Conservation (phyloP, 1,140 invertebrate species). For the Chlorops oryzae region DNA sequence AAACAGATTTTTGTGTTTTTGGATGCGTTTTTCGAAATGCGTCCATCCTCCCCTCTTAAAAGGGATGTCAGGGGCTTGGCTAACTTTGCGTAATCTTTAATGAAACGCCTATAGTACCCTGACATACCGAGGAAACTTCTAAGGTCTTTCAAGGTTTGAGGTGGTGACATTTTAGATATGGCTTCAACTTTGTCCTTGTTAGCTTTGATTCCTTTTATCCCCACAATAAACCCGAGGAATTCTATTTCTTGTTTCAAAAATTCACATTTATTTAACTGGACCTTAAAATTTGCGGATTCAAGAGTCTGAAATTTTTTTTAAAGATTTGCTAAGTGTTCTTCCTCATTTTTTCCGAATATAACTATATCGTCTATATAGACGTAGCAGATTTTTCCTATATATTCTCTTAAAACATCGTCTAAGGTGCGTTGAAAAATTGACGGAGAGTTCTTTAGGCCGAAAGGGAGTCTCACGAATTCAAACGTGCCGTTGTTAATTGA, state of each 20-base stretch:
- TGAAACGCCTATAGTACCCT: slow-evolving; percentile 38
- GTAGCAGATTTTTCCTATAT: slow-evolving; percentile 5
- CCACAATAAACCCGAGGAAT: slow-evolving; percentile 14
- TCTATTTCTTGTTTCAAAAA: slow-evolving; percentile 32
- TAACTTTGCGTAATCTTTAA: slow-evolving; percentile 30
- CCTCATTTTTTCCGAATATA: too few relatives aligned
- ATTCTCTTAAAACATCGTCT: slow-evolving; percentile 10
- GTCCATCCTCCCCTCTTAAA: slow-evolving; percentile 9
- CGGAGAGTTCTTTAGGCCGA: slow-evolving; percentile 8
- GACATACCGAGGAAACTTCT: slow-evolving; percentile 22
- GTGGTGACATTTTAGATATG: slow-evolving; percentile 1
- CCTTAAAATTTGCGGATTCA: too few relatives aligned
- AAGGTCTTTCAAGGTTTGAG: slow-evolving; percentile 6
- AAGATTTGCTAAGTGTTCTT: too few relatives aligned
- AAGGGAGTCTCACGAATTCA: slow-evolving; percentile 7
- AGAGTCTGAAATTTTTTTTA: too few relatives aligned
- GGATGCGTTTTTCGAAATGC: slow-evolving; percentile 3
- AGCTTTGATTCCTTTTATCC: slow-evolving; percentile 13
- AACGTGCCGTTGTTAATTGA: slow-evolving; percentile 11
- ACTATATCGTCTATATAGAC: slow-evolving; percentile 2
- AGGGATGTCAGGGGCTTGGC: slow-evolving; percentile 25
- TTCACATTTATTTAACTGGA: slow-evolving; percentile 47
- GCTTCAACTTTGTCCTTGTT: slow-evolving; percentile 8
- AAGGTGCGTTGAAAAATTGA: slow-evolving; percentile 12
- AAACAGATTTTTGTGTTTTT: background rate